Evolutionary conservation across 1,140 invertebrate species (phyloP).

Genomic region (Panagrolaimus sp.): DNA sequence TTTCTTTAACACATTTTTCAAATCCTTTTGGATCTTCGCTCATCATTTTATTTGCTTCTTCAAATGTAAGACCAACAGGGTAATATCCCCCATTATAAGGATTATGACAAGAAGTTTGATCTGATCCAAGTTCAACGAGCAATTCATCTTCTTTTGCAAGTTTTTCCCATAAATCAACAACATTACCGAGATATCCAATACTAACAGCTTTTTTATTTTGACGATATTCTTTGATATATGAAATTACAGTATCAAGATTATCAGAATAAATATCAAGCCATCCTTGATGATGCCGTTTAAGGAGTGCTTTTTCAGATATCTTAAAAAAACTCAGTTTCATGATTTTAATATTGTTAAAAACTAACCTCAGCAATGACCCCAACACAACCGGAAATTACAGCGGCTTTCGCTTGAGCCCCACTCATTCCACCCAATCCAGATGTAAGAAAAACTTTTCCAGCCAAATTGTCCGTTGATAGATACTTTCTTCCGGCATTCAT

Average conservation of each 20-base stretch:
- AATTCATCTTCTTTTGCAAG: constrained; percentile 65
- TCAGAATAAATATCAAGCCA: constrained; percentile 66
- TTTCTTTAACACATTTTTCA: constrained; percentile 65
- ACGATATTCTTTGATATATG: constrained; percentile 61
- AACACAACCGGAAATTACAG: constrained; percentile 68
- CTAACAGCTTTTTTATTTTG: constrained; percentile 62
- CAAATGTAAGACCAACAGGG: constrained; percentile 64
- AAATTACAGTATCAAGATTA: constrained; percentile 64
- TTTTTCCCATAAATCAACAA: constrained; percentile 68
- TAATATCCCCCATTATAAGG: constrained; percentile 70
- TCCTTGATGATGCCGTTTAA: constrained; percentile 67
- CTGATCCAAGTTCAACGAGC: constrained; percentile 68
- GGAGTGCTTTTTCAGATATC: constrained; percentile 65
- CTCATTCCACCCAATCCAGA: constrained; percentile 71
- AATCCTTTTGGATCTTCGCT: constrained; percentile 64
- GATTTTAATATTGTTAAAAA: constrained; percentile 8
- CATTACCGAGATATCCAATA: constrained; percentile 68
- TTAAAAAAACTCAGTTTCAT: constrained; percentile 38
- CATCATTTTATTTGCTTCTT: constrained; percentile 64
- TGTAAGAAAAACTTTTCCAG: constrained; percentile 68
- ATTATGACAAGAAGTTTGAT: constrained; percentile 71
- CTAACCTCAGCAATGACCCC: constrained; percentile 69
- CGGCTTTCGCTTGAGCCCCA: constrained; percentile 70
- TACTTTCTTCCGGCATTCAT: constrained; percentile 69
- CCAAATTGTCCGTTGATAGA: constrained; percentile 62